phyloP scores from a whole-genome alignment of 1,140 invertebrate genomes.

The Hyposmocoma kahamanoa region DNA sequence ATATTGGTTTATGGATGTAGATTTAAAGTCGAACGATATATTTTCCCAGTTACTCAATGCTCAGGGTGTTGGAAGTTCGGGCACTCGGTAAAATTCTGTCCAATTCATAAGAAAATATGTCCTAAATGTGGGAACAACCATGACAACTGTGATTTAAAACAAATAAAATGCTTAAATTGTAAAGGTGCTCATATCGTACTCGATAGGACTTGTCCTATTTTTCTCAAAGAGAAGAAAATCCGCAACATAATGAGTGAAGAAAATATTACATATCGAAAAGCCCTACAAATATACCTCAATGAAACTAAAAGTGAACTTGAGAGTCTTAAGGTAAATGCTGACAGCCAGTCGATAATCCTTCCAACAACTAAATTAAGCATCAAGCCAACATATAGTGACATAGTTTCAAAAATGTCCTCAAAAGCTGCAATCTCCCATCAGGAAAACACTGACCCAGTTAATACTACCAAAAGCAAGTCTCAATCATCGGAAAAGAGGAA shows the following conservation, averaged over 20 bases:
- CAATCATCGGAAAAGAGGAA: too few relatives aligned
- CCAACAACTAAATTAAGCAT: too few relatives aligned
- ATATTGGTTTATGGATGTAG: slow-evolving; percentile 2
- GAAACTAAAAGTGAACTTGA: too few relatives aligned
- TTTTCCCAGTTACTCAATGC: slow-evolving; percentile 11
- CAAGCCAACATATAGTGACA: too few relatives aligned
- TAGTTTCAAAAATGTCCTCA: too few relatives aligned
- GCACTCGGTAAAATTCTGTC: not conserved
- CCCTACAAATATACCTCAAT: too few relatives aligned
- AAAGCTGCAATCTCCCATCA: too few relatives aligned
- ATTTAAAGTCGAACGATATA: slow-evolving; percentile 4
- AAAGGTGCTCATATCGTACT: slow-evolving; percentile 3
- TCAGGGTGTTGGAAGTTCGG: slow-evolving; percentile 9
- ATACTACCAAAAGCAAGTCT: too few relatives aligned
- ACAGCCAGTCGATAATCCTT: too few relatives aligned
- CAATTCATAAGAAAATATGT: slow-evolving; percentile 3
- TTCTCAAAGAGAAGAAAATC: not conserved
- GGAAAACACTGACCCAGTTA: too few relatives aligned
- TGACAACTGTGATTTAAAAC: slow-evolving; percentile 1
- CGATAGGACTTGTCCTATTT: not conserved
- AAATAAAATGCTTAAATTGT: slow-evolving; percentile 5
- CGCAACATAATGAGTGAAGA: slow-evolving; percentile 3
- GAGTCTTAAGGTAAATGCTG: too few relatives aligned
- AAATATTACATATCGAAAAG: not conserved
- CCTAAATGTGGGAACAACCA: slow-evolving; percentile 8